Evolutionary conservation across 1,140 invertebrate genomes (phyloP).

Genomic region (Drosophila ogumai): DNA sequence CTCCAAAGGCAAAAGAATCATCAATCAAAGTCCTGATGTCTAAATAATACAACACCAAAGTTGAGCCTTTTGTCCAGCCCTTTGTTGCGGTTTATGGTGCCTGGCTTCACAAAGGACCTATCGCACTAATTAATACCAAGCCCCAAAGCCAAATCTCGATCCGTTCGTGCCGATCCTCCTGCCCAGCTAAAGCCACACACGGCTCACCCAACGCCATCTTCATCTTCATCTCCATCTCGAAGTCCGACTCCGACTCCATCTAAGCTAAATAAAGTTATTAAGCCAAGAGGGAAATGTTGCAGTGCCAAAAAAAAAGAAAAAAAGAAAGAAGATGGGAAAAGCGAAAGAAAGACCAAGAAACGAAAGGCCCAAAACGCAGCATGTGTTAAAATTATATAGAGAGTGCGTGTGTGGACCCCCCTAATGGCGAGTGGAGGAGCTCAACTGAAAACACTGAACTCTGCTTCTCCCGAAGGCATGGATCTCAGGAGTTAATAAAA

Average conservation of each 20-base stretch:
- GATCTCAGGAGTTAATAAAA: constrained; percentile 74
- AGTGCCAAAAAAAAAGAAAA: constrained; percentile 42
- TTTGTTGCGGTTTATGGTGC: constrained; percentile 28
- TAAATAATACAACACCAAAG: constrained; percentile 68
- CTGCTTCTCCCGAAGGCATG: constrained; percentile 4
- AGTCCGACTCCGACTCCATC: constrained; percentile 39
- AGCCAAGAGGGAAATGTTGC: constrained; percentile 72
- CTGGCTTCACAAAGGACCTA: constrained; percentile 71
- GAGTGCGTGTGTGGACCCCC: constrained; percentile 79
- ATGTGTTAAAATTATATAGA: constrained; percentile 84
- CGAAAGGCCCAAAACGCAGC: constrained; percentile 74
- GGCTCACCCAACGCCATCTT: constrained; percentile 38
- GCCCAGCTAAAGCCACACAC: constrained; percentile 49
- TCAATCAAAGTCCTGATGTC: constrained; percentile 80
- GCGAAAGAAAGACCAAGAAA: constrained; percentile 20
- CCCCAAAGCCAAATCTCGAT: constrained; percentile 42
- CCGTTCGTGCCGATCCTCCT: constrained; percentile 40
- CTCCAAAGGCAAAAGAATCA: constrained; percentile 36
- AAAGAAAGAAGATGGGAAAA: constrained; percentile 32
- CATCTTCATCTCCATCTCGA: constrained; percentile 15
- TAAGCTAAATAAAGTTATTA: constrained; percentile 83
- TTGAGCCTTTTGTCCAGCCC: constrained; percentile 23
- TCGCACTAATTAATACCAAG: constrained; percentile 78
- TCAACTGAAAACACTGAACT: constrained; percentile 21
- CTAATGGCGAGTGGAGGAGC: constrained; percentile 63